Conservation (phyloP, 1,140 invertebrate species). For the Mycetomoellerius zeteki region DNA sequence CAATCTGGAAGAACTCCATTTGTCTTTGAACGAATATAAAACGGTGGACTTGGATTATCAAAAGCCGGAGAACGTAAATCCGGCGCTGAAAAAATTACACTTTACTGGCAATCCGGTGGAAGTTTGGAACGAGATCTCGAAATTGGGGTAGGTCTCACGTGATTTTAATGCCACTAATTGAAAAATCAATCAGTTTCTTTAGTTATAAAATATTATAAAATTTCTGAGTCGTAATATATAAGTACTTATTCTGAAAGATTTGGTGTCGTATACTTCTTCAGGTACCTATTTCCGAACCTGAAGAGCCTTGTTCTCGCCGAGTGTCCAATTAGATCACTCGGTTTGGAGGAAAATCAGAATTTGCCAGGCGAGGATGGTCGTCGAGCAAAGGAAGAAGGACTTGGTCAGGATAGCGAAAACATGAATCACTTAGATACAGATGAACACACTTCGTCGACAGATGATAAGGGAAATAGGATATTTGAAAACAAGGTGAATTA, state of each 20-base stretch:
- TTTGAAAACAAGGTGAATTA: slow-evolving; percentile 81
- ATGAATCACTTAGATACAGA: slow-evolving; percentile 78
- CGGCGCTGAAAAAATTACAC: slow-evolving; percentile 91
- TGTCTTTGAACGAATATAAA: slow-evolving; percentile 95
- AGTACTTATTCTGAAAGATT: neutral
- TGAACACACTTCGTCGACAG: slow-evolving; percentile 62
- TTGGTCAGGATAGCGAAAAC: slow-evolving; percentile 75
- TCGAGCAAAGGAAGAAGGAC: slow-evolving; percentile 77
- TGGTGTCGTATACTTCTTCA: neutral
- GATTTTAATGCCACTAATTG: neutral
- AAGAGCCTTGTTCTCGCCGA: slow-evolving; percentile 95
- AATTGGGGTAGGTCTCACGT: slow-evolving; percentile 90
- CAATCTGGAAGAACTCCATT: slow-evolving; percentile 95
- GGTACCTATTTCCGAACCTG: slow-evolving; percentile 91
- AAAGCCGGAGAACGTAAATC: slow-evolving; percentile 86
- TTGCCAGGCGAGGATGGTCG: slow-evolving; percentile 78
- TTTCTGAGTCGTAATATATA: too few species aligned
- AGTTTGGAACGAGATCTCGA: slow-evolving; percentile 92
- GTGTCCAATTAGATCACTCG: slow-evolving; percentile 91
- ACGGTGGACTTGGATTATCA: slow-evolving; percentile 89
- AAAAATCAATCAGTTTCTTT: neutral
- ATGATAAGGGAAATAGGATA: slow-evolving; percentile 75
- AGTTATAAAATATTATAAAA: neutral
- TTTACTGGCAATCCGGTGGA: slow-evolving; percentile 94
- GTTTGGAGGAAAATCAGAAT: slow-evolving; percentile 83